phyloP scores from a whole-genome alignment of 2,888 invertebrate species.

The Blera fallax region DNA sequence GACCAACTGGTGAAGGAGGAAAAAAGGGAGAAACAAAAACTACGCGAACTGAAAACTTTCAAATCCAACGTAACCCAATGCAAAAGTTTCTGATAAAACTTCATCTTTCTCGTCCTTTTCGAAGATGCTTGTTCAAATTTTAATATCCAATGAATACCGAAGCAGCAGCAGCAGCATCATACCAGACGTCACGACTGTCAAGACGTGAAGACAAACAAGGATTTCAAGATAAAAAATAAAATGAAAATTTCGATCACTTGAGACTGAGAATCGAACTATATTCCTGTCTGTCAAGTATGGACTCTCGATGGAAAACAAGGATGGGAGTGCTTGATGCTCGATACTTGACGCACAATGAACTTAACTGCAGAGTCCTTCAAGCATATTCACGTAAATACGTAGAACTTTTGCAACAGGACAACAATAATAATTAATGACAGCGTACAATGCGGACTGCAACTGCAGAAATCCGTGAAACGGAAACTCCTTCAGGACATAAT shows the following conservation, averaged over 20 bases:
- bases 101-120: slow-evolving; percentile 21
- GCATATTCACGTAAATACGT: not conserved
- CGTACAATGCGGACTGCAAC: not conserved
- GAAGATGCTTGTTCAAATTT: slow-evolving; percentile 51
- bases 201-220: not conserved
- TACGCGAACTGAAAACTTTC: slow-evolving; percentile 33
- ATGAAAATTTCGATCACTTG: not conserved
- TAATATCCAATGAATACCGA: slow-evolving; percentile 63
- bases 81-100: slow-evolving; percentile 48
- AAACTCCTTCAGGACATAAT: not conserved
- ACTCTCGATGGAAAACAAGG: not conserved
- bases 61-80: slow-evolving; percentile 15
- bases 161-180: slow-evolving; percentile 21
- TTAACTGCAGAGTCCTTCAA: not conserved
- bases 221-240: not conserved
- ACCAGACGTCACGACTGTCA: slow-evolving; percentile 13
- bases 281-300: not conserved
- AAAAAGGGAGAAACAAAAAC: too few relatives aligned
- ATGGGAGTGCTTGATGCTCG: not conserved
- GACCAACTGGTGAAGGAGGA: not conserved
- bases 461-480: not conserved
- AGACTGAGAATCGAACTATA: slow-evolving; percentile 15
- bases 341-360: not conserved
- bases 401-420: not conserved
- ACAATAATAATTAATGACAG: slow-evolving; percentile 43